Base-by-base conservation (phyloP, 2,797 vertebrate species). In the Enteromius treurensis region DNA sequence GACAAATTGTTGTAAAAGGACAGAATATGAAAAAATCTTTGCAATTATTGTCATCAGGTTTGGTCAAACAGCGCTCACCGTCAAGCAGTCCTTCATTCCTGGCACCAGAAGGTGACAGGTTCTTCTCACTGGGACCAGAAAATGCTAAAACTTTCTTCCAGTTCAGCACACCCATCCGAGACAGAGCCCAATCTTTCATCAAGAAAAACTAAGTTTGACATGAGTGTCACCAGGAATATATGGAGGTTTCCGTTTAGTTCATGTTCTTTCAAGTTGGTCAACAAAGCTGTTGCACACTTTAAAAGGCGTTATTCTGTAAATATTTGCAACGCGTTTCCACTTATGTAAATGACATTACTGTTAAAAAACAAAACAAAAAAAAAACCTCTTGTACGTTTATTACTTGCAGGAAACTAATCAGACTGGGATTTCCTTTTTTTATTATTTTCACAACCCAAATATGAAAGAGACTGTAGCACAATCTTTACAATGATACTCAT, bases 131-230 rank as follows among this genome's bases (percentile, higher is more conserved):
- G 87, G 93, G 94, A 87, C 76, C 85, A 0, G 93, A 94, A 0
- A 85, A 86, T 79, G 68, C 82, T n/a, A 93, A 89, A 71, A 87
- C 65, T 53, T 95, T 95, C 89, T 95, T 95, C 90, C 92, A 93
- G 79, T 91, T 94, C 88, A 92, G 80, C 89, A 92, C 95, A 79
- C 93, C 94, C 0, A 7, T 80, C 77, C 87, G 53, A 64, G 91
- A 94, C 37, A 89, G 81, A 60, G 71, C 70, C 32, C 87, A 74
- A 6, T 29, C 77, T n/a, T 84, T 80, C 45, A 47, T 74, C 6
- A 82, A 86, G 75, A 84, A 79, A 79, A 62, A 82, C 82, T 83
- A 29, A 85, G 4, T 34, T 34, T 29, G 0, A 5, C 6, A 19
- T 5, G 6, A 23, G 17, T 29, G 49, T 58, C 4, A 74, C 26